Percentiles rank a stretch among this genome's conserved stretches.
These are phyloP conservation scores for Gracilinanus agilis DNA, from an alignment of 2,113 vertebrate genomes.

Conservation along the genomic window DNA sequence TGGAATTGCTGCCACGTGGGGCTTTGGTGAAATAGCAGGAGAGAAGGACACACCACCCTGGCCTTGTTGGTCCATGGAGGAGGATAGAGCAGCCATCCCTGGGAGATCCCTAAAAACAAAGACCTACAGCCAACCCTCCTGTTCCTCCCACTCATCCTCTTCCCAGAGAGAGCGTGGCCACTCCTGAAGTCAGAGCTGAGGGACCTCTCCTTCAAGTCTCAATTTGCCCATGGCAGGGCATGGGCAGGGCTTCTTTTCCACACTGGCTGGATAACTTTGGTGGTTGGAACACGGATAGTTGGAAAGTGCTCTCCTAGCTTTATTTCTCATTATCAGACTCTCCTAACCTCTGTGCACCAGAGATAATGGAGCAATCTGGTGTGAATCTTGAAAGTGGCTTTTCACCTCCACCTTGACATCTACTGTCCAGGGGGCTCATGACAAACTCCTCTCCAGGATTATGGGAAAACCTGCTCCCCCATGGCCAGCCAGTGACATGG, in stretches of 20 bases:
- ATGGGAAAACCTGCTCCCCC: background rate
- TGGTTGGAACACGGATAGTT: background rate
- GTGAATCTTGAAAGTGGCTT: background rate
- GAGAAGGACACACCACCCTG: background rate
- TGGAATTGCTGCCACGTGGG: constrained; percentile 89
- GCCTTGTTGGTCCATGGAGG: background rate
- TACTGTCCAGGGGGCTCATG: background rate
- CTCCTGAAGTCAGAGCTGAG: background rate
- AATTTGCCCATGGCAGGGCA: background rate
- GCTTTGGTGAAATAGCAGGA: constrained; percentile 47
- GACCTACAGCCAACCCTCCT: background rate
- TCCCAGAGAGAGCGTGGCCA: background rate
- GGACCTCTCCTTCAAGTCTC: background rate
- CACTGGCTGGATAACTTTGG: background rate
- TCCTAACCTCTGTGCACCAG: background rate
- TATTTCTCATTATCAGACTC: background rate
- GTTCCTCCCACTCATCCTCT: background rate
- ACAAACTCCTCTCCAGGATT: background rate
- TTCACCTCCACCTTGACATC: background rate
- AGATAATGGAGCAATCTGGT: background rate
- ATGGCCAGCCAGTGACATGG: background rate
- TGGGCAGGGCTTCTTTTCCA: background rate
- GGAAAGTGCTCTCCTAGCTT: background rate
- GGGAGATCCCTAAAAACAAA: background rate
- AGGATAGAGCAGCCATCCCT: background rate